A percentile compares a stretch with the other conserved stretches of the same genome.
Evolutionary conservation across 2,113 vertebrate species (phyloP).

Genomic region (Xyliphius kryptos): DNA sequence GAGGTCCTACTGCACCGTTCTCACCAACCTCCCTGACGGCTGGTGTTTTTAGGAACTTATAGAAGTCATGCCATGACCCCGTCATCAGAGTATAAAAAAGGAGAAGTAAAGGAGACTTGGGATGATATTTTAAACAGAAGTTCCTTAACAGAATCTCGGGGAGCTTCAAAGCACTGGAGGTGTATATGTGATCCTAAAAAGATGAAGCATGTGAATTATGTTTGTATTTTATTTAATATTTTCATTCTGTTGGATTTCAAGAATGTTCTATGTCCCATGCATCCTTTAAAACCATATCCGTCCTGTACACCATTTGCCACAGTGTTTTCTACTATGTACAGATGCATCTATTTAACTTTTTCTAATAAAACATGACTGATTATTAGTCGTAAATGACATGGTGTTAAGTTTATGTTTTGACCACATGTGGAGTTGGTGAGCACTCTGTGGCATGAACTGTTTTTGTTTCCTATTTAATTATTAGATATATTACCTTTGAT

Average conservation of each 20-base stretch:
- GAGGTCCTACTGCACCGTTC: constrained; percentile 56
- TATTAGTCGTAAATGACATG: not conserved
- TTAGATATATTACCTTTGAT: too few species aligned
- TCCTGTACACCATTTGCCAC: not conserved
- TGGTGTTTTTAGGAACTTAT: not conserved
- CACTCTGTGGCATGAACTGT: too few species aligned
- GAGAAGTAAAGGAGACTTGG: not conserved
- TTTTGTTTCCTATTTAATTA: too few species aligned
- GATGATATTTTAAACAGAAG: too few species aligned
- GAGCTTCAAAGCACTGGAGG: too few species aligned
- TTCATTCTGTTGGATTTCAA: not conserved
- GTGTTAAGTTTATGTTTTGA: too few species aligned
- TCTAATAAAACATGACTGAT: not conserved
- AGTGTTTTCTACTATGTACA: not conserved
- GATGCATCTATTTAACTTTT: not conserved
- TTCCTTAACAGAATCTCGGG: too few species aligned
- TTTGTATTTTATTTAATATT: not conserved
- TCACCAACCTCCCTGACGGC: constrained; percentile 1
- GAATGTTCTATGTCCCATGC: not conserved
- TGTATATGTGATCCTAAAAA: too few species aligned
- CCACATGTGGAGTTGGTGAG: too few species aligned
- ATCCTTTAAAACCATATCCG: not conserved
- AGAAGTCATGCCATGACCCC: too few species aligned
- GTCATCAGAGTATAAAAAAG: too few species aligned
- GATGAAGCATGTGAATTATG: too few species aligned